Percentiles rank a stretch among this genome's conserved stretches.
Evolutionary conservation across 1,140 invertebrate species (phyloP).

Genomic region (Drosophila neocordata): DNA sequence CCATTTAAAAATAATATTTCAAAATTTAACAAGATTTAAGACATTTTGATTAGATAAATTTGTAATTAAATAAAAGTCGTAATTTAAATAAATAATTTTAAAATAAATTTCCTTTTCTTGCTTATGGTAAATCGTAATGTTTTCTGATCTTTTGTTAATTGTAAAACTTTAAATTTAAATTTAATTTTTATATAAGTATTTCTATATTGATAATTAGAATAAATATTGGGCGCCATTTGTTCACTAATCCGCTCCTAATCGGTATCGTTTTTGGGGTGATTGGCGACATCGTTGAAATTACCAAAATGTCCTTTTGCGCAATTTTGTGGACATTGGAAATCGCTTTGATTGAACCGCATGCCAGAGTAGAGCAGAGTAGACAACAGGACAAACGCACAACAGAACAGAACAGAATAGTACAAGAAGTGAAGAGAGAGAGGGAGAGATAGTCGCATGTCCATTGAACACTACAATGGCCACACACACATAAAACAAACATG

Average conservation of each 20-base stretch:
- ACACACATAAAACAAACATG: slow-evolving; percentile 76
- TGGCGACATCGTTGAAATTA: slow-evolving; percentile 69
- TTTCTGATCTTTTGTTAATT: too few species aligned
- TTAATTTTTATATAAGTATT: too few species aligned
- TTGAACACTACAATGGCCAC: slow-evolving; percentile 65
- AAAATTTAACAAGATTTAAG: too few species aligned
- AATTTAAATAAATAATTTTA: too few species aligned
- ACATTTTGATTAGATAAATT: too few species aligned
- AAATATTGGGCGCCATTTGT: background rate
- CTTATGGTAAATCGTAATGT: too few species aligned
- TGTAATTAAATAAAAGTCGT: too few species aligned
- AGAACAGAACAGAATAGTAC: background rate
- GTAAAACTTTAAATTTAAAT: too few species aligned
- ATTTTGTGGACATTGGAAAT: slow-evolving; percentile 81
- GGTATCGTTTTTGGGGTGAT: slow-evolving; percentile 1
- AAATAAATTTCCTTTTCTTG: too few species aligned
- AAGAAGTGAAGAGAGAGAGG: background rate
- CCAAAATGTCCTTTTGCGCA: slow-evolving; percentile 80
- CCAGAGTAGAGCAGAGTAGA: slow-evolving; percentile 41
- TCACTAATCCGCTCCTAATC: slow-evolving; percentile 24
- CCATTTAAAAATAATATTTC: too few species aligned
- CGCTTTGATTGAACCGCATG: slow-evolving; percentile 80
- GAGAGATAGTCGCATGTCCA: slow-evolving; percentile 25
- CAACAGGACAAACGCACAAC: slow-evolving; percentile 44
- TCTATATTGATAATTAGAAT: too few species aligned